Conservation (phyloP, 53 echinoderm and acorn worm species). For the Hippasteria phrygiana region DNA sequence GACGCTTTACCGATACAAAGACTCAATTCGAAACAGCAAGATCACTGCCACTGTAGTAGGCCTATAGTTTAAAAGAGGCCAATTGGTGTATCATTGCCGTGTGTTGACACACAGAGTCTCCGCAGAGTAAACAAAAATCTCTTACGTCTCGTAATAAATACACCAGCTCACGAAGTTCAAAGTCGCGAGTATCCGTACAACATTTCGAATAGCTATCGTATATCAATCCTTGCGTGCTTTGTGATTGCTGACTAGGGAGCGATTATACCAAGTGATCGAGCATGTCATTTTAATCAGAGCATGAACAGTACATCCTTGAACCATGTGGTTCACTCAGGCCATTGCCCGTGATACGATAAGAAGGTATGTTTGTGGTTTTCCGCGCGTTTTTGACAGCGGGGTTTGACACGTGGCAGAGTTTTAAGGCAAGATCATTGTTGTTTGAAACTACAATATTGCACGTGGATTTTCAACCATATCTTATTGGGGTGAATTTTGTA, state of each 20-base stretch:
- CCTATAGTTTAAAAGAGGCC: too few species aligned
- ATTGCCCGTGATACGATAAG: not conserved
- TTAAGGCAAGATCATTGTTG: too few species aligned
- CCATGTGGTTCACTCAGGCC: not conserved
- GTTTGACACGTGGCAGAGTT: conserved; percentile 17
- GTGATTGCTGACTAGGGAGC: conserved; percentile 5
- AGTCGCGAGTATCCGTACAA: not conserved
- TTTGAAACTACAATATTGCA: too few species aligned
- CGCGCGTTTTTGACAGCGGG: not conserved
- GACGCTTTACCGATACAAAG: too few species aligned
- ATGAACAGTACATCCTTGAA: not conserved
- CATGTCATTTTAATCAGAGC: not conserved
- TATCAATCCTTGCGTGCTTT: not conserved
- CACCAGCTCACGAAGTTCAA: too few species aligned
- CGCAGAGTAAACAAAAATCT: not conserved
- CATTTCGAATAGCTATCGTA: not conserved
- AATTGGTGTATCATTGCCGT: not conserved
- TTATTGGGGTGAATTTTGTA: too few species aligned
- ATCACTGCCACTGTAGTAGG: too few species aligned
- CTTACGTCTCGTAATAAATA: not conserved
- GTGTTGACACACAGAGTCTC: not conserved
- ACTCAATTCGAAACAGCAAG: too few species aligned
- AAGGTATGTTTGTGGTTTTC: conserved; percentile 1
- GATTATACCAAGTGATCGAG: not conserved
- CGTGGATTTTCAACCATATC: too few species aligned